Conservation (phyloP, 1,140 invertebrate genomes). For the Plectrocnemia conspersa region DNA sequence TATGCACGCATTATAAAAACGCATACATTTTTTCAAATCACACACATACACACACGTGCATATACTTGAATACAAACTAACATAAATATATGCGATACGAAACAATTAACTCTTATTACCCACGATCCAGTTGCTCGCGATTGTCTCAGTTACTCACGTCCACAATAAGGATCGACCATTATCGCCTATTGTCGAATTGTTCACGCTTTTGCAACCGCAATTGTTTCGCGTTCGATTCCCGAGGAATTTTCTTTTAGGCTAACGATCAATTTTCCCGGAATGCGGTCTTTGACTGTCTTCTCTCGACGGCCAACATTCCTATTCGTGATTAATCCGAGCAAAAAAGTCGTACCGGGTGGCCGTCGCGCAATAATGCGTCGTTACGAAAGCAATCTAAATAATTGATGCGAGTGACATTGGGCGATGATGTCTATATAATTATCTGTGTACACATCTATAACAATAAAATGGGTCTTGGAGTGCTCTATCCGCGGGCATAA, state of each 20-base stretch:
- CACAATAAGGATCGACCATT: slow-evolving; percentile 33
- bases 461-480: too few relatives aligned
- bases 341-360: neutral
- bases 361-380: slow-evolving; percentile 10
- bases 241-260: slow-evolving; percentile 1
- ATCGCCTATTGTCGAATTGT: slow-evolving; percentile 36
- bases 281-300: neutral
- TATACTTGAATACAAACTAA: too few relatives aligned
- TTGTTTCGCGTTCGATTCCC: slow-evolving; percentile 24
- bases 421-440: too few relatives aligned
- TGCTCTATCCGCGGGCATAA: too few relatives aligned
- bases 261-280: neutral
- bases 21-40: too few relatives aligned
- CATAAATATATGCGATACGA: slow-evolving; percentile 2
- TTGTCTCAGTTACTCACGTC: slow-evolving; percentile 24
- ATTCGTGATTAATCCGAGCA: neutral
- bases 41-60: too few relatives aligned
- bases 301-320: neutral
- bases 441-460: too few relatives aligned
- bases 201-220: slow-evolving; percentile 28
- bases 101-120: slow-evolving; percentile 23
- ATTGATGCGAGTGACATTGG: slow-evolving; percentile 9
- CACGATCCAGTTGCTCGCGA: slow-evolving; percentile 32
- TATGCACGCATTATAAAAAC: too few relatives aligned
- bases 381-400: slow-evolving; percentile 14